Conservation (phyloP, 2,113 vertebrate species). For the Rana temporaria region DNA sequence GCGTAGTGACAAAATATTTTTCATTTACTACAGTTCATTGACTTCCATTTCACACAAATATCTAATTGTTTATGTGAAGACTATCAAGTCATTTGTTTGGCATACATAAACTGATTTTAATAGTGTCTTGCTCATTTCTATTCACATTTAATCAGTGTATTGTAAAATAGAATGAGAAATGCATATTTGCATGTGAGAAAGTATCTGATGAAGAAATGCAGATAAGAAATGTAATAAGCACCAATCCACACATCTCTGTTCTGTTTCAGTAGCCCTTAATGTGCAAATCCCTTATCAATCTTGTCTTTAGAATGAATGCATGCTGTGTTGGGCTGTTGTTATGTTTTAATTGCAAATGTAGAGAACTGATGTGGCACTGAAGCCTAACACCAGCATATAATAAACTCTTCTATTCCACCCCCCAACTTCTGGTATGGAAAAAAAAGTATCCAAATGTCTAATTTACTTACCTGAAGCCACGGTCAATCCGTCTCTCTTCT, state of each 20-base stretch:
- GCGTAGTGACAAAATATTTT: constrained; percentile 4
- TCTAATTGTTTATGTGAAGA: constrained; percentile 18
- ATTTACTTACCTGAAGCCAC: no score
- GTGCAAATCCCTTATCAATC: not conserved
- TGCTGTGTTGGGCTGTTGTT: not conserved
- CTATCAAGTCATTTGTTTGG: constrained; percentile 39
- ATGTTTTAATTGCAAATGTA: not conserved
- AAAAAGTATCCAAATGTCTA: no score
- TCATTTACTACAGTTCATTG: constrained; percentile 19
- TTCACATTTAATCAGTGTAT: constrained; percentile 31
- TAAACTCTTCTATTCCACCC: no score
- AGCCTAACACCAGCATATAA: no score
- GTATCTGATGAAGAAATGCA: no score
- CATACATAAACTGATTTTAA: constrained; percentile 32
- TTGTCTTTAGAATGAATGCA: not conserved
- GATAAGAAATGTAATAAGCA: no score
- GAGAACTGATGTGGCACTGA: no score
- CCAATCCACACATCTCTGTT: not conserved
- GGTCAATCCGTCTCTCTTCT: no score
- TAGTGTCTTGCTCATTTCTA: constrained; percentile 22
- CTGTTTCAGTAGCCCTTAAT: not conserved
- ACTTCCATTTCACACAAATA: constrained; percentile 10
- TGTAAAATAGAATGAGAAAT: constrained; percentile 16
- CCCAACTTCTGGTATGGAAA: no score
- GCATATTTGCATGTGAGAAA: not conserved